phyloP scores from a whole-genome alignment of 2,113 vertebrate species.

The Terrapene triunguis region DNA sequence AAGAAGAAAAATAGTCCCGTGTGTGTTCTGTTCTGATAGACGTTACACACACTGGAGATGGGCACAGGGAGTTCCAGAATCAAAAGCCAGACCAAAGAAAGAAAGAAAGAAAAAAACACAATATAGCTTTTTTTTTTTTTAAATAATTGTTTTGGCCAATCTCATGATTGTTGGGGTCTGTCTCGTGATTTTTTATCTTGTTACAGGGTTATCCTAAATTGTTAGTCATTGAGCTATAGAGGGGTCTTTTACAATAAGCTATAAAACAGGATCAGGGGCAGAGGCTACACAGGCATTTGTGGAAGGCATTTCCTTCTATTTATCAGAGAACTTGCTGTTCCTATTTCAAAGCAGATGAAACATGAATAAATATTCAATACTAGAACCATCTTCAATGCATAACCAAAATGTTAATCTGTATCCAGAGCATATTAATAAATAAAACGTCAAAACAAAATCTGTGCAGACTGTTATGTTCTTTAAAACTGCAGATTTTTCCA shows the following conservation, averaged over 20 bases:
- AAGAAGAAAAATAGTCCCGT: background rate
- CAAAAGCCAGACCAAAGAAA: background rate
- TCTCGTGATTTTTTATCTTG: background rate
- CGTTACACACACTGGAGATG: background rate
- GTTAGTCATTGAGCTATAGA: background rate
- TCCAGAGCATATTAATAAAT: constrained; percentile 9
- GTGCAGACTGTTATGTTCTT: background rate
- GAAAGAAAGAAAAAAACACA: background rate
- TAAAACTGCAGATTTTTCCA: background rate
- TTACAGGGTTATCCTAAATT: background rate
- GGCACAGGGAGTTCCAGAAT: background rate
- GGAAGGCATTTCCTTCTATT: constrained; percentile 16
- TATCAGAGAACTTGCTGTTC: constrained; percentile 16
- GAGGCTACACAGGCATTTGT: background rate
- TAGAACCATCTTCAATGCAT: background rate
- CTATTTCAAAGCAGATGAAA: background rate
- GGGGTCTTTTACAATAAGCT: background rate
- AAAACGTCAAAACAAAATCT: background rate
- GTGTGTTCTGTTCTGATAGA: background rate
- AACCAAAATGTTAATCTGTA: constrained; percentile 31
- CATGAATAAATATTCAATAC: background rate
- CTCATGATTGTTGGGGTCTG: background rate
- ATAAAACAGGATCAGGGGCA: background rate
- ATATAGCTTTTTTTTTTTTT: background rate
- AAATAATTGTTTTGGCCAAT: background rate